Conservation (phyloP, 2,113 vertebrate genomes). For the Dipodomys ordii region DNA sequence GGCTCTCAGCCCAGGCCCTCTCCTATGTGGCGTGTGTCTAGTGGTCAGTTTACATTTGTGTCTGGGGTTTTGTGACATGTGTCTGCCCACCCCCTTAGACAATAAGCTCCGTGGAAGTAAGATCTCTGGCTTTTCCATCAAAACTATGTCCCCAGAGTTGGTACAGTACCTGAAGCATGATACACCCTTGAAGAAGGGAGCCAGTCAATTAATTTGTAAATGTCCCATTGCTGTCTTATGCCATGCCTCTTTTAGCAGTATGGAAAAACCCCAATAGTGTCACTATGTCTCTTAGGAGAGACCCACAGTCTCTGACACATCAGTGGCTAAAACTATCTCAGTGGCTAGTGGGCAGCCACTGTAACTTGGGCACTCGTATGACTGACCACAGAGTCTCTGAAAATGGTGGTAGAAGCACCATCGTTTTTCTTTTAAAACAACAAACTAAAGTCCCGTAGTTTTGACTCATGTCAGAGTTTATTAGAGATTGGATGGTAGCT, state of each 20-base stretch:
- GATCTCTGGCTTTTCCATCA: not conserved
- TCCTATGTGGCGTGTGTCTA: not conserved
- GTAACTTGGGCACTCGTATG: not conserved
- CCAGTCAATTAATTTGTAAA: not conserved
- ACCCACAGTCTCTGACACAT: not conserved
- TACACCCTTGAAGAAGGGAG: not conserved
- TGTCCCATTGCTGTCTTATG: not conserved
- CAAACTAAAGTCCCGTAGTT: not conserved
- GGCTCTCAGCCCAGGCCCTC: not conserved
- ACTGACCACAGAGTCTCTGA: not conserved
- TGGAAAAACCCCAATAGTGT: not conserved
- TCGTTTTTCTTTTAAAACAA: constrained; percentile 42
- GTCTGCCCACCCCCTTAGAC: not conserved
- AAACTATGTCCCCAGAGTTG: not conserved
- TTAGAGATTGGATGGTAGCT: constrained; percentile 36
- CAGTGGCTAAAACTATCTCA: not conserved
- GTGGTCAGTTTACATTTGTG: not conserved
- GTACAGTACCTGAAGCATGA: not conserved
- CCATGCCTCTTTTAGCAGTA: not conserved
- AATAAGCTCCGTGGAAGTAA: not conserved
- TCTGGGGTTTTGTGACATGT: not conserved
- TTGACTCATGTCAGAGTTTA: not conserved
- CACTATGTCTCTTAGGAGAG: not conserved
- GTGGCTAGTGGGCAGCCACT: not conserved
- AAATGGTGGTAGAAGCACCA: not conserved